Percentiles rank a stretch among this genome's conserved stretches.
Evolutionary conservation across 2,888 invertebrate genomes (phyloP).

Genomic region (Amblyjoppa fuscipennis): DNA sequence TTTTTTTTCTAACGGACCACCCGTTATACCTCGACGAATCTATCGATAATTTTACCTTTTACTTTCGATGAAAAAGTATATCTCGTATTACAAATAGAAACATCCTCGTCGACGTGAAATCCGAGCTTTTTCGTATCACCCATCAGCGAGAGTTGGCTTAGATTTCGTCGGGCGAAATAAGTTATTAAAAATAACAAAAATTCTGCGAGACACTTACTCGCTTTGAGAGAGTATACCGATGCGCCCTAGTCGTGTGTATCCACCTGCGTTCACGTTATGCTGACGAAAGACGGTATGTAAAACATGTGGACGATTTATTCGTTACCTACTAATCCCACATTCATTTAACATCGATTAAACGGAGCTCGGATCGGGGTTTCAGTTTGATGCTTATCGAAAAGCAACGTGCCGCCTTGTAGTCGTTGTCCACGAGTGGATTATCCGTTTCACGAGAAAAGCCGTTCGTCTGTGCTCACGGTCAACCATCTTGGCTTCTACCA

Average conservation of each 20-base stretch:
- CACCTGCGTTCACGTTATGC: conserved; percentile 70
- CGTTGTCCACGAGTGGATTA: conserved; percentile 60
- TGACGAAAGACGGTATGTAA: conserved; percentile 70
- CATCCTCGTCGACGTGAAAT: not conserved
- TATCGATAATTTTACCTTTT: not conserved
- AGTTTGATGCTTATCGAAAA: conserved; percentile 37
- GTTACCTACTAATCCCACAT: conserved; percentile 22
- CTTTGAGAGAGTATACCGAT: conserved; percentile 65
- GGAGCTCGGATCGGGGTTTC: conserved; percentile 29
- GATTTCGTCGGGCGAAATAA: conserved; percentile 22
- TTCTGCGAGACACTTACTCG: conserved; percentile 11
- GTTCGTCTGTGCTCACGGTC: conserved; percentile 83
- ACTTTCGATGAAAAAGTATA: not conserved
- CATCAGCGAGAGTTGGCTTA: not conserved
- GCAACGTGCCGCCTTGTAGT: conserved; percentile 48
- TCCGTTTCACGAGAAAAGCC: conserved; percentile 78
- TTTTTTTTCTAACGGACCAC: conserved; percentile 39
- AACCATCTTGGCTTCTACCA: conserved; percentile 82
- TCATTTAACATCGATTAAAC: conserved; percentile 29
- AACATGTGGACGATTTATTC: conserved; percentile 33
- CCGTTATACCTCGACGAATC: conserved; percentile 41
- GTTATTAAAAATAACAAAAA: conserved; percentile 42
- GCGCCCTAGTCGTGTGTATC: conserved; percentile 71
- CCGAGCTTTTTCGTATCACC: not conserved
- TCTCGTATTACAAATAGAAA: not conserved